Percentiles rank a stretch among this genome's conserved stretches.
Evolutionary conservation across 2,797 vertebrate genomes (phyloP).

Genomic region (Cyprinella venusta): DNA sequence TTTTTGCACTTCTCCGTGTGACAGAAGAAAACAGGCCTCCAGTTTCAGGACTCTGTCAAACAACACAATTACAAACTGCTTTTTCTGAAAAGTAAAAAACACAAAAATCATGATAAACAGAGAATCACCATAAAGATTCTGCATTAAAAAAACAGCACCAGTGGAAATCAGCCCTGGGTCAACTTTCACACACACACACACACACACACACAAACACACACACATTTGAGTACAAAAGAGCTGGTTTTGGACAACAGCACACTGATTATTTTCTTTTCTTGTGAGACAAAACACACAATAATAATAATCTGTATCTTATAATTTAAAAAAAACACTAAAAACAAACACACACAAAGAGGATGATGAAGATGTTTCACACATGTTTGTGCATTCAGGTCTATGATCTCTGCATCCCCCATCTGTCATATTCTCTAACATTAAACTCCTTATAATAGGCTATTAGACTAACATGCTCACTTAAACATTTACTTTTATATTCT

Average conservation of each 20-base stretch:
- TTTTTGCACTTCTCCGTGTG: constrained; percentile 68
- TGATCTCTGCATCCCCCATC: not conserved
- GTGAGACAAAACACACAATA: not conserved
- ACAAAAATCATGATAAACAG: constrained; percentile 63
- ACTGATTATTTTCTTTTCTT: not conserved
- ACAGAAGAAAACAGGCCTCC: constrained; percentile 76
- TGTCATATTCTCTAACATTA: not conserved
- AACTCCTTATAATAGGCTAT: too few species aligned
- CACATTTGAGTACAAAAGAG: too few species aligned
- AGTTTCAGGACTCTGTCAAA: constrained; percentile 69
- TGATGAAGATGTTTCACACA: not conserved
- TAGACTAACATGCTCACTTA: not conserved
- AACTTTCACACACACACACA: not conserved
- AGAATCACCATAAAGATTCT: constrained; percentile 46
- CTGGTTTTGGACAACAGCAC: too few species aligned
- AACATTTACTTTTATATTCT: not conserved
- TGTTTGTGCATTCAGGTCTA: too few species aligned
- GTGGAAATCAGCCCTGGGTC: constrained; percentile 6
- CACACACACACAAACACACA: too few species aligned
- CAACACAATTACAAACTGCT: constrained; percentile 74
- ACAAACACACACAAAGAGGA: not conserved
- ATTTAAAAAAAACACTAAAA: not conserved
- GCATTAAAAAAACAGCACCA: constrained; percentile 53
- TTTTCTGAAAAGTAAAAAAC: constrained; percentile 68
- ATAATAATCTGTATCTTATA: not conserved